phyloP scores from a whole-genome alignment of 2,797 vertebrate genomes.

The Trematomus bernacchii region DNA sequence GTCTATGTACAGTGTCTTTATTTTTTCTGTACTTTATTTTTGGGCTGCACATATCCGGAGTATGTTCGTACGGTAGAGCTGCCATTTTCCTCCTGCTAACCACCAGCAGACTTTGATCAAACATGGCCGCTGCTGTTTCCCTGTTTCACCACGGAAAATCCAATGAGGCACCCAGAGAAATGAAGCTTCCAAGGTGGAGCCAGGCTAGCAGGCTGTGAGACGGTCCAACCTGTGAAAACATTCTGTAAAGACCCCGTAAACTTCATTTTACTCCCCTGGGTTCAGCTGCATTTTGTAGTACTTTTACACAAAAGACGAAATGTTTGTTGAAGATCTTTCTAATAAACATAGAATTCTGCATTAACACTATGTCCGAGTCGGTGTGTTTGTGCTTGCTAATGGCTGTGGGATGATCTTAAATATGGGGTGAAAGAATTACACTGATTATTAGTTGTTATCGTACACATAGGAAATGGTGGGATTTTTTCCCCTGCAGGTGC shows the following conservation, averaged over 20 bases:
- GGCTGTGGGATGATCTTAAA: background rate
- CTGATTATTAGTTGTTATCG: background rate
- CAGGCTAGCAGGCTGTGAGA: conserved; percentile 12
- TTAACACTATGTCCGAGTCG: conserved; percentile 53
- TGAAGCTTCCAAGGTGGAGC: conserved; percentile 8
- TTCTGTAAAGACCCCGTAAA: conserved; percentile 42
- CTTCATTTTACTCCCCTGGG: conserved; percentile 35
- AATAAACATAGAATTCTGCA: conserved; percentile 88
- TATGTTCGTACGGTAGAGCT: conserved; percentile 19
- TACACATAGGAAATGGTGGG: background rate
- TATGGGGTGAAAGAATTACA: background rate
- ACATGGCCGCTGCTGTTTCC: conserved; percentile 42
- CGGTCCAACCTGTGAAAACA: conserved; percentile 18
- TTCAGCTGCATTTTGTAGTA: conserved; percentile 70
- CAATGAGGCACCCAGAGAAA: background rate
- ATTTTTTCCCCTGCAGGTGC: background rate
- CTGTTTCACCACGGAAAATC: conserved; percentile 25
- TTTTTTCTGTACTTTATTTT: conserved; percentile 10
- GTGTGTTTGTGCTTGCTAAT: conserved; percentile 16
- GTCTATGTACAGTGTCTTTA: conserved; percentile 64
- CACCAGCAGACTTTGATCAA: conserved; percentile 36
- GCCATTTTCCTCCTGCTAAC: conserved; percentile 53
- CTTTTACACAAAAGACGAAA: conserved; percentile 75
- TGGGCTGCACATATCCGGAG: conserved; percentile 35
- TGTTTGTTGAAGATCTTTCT: conserved; percentile 79